Evolutionary conservation across 2,113 vertebrate genomes (phyloP).

Genomic region (Tychaedon coryphoeus): DNA sequence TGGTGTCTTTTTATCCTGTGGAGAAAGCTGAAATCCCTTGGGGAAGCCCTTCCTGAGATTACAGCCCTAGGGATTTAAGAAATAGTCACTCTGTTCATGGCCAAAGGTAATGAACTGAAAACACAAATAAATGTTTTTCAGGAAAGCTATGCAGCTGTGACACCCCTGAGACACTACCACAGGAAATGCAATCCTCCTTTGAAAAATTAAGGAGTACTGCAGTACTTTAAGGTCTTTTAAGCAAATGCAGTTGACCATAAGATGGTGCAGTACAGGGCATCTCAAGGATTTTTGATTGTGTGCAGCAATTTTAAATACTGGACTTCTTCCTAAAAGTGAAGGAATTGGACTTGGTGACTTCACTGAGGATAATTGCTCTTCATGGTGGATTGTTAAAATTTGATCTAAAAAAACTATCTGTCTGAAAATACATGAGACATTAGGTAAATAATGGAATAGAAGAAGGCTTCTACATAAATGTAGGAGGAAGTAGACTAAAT

Average conservation of each 20-base stretch:
- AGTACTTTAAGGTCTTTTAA: background rate
- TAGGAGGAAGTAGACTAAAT: background rate
- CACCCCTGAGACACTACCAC: background rate
- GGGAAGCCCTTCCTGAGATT: background rate
- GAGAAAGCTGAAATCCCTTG: background rate
- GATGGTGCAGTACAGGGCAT: background rate
- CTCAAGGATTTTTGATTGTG: slow-evolving; percentile 1
- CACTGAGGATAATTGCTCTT: background rate
- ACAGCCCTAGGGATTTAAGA: background rate
- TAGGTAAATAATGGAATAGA: background rate
- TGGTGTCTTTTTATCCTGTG: background rate
- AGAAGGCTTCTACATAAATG: background rate
- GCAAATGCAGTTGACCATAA: background rate
- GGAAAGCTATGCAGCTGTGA: background rate
- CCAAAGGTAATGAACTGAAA: background rate
- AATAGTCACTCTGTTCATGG: background rate
- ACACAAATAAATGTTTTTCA: background rate
- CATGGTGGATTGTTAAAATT: background rate
- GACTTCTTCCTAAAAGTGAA: background rate
- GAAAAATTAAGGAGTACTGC: background rate
- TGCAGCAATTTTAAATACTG: background rate
- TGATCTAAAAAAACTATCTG: background rate
- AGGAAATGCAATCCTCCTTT: background rate
- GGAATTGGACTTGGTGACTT: background rate
- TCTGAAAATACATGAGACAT: background rate